Evolutionary conservation across 53 echinoderm and acorn worm genomes (phyloP).

Genomic region (Paracentrotus lividus): DNA sequence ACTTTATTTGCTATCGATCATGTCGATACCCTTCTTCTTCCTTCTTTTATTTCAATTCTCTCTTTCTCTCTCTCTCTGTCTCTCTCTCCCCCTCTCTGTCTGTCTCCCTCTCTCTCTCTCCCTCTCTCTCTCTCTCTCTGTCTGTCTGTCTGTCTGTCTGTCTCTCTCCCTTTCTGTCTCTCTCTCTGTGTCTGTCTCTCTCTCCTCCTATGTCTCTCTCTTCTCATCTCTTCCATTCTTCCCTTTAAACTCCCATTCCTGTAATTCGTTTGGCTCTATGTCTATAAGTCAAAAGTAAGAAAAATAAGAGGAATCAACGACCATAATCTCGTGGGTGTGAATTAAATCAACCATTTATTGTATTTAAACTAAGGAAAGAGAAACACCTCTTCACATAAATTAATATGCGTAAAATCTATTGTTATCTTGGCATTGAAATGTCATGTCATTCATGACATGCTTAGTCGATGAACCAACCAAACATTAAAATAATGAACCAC

Average conservation of each 20-base stretch:
- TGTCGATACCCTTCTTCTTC: too few species aligned
- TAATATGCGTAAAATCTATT: not conserved
- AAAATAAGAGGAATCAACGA: not conserved
- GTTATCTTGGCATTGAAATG: not conserved
- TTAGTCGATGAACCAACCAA: not conserved
- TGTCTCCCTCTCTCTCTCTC: not conserved
- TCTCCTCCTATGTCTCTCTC: not conserved
- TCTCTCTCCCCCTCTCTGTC: not conserved
- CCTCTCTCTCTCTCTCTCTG: not conserved
- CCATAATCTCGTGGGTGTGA: not conserved
- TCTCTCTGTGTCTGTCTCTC: too few species aligned
- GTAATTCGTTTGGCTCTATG: not conserved
- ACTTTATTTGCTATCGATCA: too few species aligned
- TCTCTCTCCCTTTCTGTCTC: not conserved
- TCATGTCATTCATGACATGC: slow-evolving; percentile 5
- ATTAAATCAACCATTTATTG: not conserved
- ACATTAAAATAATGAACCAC: not conserved
- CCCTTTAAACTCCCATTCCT: not conserved
- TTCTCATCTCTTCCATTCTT: not conserved
- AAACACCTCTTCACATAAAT: not conserved
- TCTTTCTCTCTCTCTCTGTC: not conserved
- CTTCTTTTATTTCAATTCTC: not conserved
- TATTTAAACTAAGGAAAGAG: not conserved
- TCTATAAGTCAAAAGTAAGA: not conserved
- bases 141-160: not conserved